Conservation (phyloP, 2,888 invertebrate genomes). For the Clanis bilineata region DNA sequence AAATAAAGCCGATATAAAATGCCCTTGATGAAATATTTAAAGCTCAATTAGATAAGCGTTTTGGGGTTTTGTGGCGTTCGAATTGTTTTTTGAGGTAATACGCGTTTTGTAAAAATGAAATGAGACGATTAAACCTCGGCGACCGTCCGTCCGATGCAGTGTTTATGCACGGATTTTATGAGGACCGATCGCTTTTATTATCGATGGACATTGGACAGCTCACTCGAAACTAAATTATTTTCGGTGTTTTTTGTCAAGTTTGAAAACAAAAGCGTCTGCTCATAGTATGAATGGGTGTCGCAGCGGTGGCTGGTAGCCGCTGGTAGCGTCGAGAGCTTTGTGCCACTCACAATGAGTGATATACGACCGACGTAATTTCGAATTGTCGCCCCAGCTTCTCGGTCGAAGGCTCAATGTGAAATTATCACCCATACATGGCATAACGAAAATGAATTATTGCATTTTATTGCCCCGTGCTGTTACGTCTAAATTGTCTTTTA, state of each 20-base stretch:
- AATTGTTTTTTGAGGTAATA: constrained; percentile 72
- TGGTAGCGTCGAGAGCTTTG: constrained; percentile 70
- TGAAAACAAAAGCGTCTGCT: constrained; percentile 78
- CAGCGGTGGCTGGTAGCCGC: constrained; percentile 64
- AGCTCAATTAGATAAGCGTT: constrained; percentile 81
- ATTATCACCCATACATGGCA: constrained; percentile 79
- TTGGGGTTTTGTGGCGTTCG: constrained; percentile 74
- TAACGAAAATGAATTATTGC: constrained; percentile 81
- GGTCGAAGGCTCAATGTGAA: constrained; percentile 67
- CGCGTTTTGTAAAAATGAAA: constrained; percentile 65
- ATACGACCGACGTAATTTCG: constrained; percentile 77
- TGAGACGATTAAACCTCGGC: constrained; percentile 46
- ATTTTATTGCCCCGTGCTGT: constrained; percentile 63
- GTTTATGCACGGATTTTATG: constrained; percentile 29
- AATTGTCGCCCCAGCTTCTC: constrained; percentile 71
- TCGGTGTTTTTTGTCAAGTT: constrained; percentile 68
- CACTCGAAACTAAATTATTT: constrained; percentile 70
- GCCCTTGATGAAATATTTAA: constrained; percentile 80
- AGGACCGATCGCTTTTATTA: constrained; percentile 50
- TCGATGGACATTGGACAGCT: constrained; percentile 53
- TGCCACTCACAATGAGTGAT: constrained; percentile 80
- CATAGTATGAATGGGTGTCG: constrained; percentile 66
- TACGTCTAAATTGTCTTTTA: constrained; percentile 52
- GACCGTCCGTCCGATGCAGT: constrained; percentile 17
- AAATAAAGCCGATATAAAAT: constrained; percentile 79